Evolutionary conservation across 2,797 vertebrate genomes (phyloP).

Genomic region (Anguilla megastoma): DNA sequence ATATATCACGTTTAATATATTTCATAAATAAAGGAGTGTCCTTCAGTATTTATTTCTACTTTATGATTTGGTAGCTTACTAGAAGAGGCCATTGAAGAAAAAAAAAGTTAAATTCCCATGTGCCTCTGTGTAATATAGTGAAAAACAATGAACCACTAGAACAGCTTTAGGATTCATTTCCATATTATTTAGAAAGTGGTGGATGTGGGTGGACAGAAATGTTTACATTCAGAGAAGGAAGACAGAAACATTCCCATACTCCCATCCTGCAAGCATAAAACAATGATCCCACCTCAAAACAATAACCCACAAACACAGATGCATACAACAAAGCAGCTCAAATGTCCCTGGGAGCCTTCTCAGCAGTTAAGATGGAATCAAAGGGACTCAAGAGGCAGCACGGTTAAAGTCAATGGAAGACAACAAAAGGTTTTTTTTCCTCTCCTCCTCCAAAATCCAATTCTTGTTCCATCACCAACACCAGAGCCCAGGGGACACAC

Average conservation of each 20-base stretch:
- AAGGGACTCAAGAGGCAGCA: neutral
- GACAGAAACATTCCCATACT: slow-evolving; percentile 7
- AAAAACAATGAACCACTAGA: neutral
- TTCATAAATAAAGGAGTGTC: too few relatives aligned
- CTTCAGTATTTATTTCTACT: too few relatives aligned
- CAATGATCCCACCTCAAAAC: slow-evolving; percentile 2
- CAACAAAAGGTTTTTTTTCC: neutral
- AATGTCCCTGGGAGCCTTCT: neutral
- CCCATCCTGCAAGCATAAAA: neutral
- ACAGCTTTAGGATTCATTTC: neutral
- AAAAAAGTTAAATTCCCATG: neutral
- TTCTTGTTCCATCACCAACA: neutral
- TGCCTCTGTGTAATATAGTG: neutral
- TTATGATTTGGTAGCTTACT: too few relatives aligned
- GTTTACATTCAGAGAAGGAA: slow-evolving; percentile 5
- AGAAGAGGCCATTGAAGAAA: too few relatives aligned
- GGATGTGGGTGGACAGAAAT: neutral
- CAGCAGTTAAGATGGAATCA: neutral
- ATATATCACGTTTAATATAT: too few relatives aligned
- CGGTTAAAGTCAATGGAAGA: neutral
- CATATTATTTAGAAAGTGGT: neutral
- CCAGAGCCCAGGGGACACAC: neutral
- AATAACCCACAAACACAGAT: slow-evolving; percentile 9
- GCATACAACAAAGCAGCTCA: neutral
- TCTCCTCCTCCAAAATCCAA: neutral